Evolutionary conservation across 2,888 invertebrate genomes (phyloP).

Genomic region (Agapetus fuscipes): DNA sequence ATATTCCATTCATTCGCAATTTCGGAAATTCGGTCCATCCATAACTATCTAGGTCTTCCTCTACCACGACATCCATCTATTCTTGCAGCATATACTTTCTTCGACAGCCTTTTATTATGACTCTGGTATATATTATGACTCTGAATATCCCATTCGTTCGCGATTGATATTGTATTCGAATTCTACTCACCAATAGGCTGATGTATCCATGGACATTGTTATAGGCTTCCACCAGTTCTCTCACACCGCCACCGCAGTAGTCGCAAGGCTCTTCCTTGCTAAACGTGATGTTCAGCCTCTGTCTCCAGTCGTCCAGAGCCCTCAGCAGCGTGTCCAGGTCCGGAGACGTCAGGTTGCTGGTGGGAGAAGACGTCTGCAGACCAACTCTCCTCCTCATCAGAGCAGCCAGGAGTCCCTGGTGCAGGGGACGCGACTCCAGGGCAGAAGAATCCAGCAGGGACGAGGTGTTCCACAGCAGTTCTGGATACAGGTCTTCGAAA

Average conservation of each 20-base stretch:
- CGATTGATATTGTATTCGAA: too few relatives aligned
- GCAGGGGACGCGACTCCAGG: background rate
- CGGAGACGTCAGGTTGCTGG: too few relatives aligned
- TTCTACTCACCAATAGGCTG: constrained; percentile 68
- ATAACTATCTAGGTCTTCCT: too few relatives aligned
- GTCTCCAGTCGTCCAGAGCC: constrained; percentile 33
- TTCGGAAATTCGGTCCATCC: too few relatives aligned
- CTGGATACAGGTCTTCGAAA: background rate
- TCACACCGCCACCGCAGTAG: constrained; percentile 51
- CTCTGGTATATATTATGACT: too few relatives aligned
- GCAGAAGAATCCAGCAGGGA: background rate
- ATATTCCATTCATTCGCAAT: too few relatives aligned
- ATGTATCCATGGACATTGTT: constrained; percentile 72
- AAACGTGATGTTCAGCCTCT: constrained; percentile 34
- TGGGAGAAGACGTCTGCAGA: too few relatives aligned
- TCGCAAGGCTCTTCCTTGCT: constrained; percentile 32
- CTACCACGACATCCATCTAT: too few relatives aligned
- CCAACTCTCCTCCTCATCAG: too few relatives aligned
- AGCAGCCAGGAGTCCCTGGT: background rate
- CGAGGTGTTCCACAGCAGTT: background rate
- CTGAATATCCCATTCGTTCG: too few relatives aligned
- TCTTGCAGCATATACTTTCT: too few relatives aligned
- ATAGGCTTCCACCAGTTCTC: constrained; percentile 53
- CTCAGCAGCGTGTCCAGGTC: constrained; percentile 30
- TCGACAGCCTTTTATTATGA: too few relatives aligned